Percentiles rank a stretch among this genome's conserved stretches.
Conservation (phyloP, 2,888 invertebrate genomes). For the Pollenia griseotomentosa region DNA sequence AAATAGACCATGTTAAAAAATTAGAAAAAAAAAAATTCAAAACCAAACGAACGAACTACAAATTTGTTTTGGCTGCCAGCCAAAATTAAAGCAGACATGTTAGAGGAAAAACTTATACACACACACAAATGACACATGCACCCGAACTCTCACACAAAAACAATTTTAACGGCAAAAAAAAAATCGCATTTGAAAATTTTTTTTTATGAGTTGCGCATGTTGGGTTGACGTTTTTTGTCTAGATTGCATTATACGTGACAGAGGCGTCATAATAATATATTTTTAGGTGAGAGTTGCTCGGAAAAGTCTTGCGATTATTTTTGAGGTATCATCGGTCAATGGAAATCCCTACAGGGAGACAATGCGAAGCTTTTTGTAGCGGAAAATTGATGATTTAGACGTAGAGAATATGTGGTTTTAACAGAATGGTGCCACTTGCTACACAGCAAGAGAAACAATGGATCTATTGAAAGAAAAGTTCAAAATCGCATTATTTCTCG, state of each 20-base stretch:
- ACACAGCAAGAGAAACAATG: too few species aligned
- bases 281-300: neutral
- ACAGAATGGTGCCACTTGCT: too few species aligned
- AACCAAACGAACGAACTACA: conserved; percentile 39
- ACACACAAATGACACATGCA: neutral
- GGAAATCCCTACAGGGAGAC: too few species aligned
- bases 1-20: conserved; percentile 42
- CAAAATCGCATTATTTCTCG: too few species aligned
- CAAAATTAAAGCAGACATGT: conserved; percentile 64
- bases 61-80: conserved; percentile 63
- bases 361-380: too few species aligned
- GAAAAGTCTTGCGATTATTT: too few species aligned
- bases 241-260: conserved; percentile 17
- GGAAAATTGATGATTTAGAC: too few species aligned
- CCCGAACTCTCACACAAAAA: neutral
- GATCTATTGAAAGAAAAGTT: too few species aligned
- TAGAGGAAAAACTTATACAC: conserved; percentile 24
- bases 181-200: conserved; percentile 27
- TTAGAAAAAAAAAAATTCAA: neutral
- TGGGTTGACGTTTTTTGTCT: conserved; percentile 59
- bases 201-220: conserved; percentile 70
- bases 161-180: conserved; percentile 1
- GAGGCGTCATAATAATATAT: neutral
- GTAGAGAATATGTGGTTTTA: too few species aligned
- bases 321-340: too few species aligned